Percentiles rank a stretch among this genome's conserved stretches.
Conservation (phyloP, 2,888 invertebrate genomes). For the Volucella inanis region DNA sequence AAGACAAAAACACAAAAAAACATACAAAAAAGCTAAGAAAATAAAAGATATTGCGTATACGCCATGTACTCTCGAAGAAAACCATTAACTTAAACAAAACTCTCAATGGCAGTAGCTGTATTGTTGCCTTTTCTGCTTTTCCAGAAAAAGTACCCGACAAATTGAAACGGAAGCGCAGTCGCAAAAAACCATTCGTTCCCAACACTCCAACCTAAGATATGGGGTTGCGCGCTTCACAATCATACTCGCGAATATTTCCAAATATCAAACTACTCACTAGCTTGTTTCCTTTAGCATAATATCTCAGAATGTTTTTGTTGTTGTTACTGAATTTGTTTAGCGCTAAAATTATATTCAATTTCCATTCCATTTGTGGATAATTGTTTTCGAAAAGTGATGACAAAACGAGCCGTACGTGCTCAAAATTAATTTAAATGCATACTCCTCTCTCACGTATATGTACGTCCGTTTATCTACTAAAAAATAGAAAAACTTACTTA, state of each 20-base stretch:
- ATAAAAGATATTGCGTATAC: conserved; percentile 64
- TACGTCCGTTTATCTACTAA: conserved; percentile 45
- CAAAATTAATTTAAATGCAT: conserved; percentile 34
- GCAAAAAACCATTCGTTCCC: conserved; percentile 55
- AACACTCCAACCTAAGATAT: conserved; percentile 62
- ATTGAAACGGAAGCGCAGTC: conserved; percentile 73
- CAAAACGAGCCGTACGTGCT: conserved; percentile 38
- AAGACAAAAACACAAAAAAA: conserved; percentile 13
- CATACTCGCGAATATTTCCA: conserved; percentile 29
- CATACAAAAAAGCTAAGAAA: conserved; percentile 28
- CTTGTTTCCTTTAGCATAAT: conserved; percentile 32
- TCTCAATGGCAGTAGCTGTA: neutral
- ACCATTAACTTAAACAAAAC: conserved; percentile 7
- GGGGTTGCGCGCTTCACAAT: conserved; percentile 46
- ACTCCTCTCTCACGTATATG: conserved; percentile 59
- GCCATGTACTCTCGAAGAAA: conserved; percentile 34
- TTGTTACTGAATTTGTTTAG: conserved; percentile 32
- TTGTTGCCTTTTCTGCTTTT: conserved; percentile 45
- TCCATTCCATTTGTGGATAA: conserved; percentile 65
- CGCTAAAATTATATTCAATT: neutral
- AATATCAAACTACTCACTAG: conserved; percentile 15
- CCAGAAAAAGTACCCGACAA: conserved; percentile 47
- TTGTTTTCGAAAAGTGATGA: conserved; percentile 38
- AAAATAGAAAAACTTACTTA: conserved; percentile 30
- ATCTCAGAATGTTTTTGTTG: conserved; percentile 18